These are phyloP conservation scores for Alosa alosa DNA, from an alignment of 2,113 vertebrate genomes.

Conservation along the genomic window DNA sequence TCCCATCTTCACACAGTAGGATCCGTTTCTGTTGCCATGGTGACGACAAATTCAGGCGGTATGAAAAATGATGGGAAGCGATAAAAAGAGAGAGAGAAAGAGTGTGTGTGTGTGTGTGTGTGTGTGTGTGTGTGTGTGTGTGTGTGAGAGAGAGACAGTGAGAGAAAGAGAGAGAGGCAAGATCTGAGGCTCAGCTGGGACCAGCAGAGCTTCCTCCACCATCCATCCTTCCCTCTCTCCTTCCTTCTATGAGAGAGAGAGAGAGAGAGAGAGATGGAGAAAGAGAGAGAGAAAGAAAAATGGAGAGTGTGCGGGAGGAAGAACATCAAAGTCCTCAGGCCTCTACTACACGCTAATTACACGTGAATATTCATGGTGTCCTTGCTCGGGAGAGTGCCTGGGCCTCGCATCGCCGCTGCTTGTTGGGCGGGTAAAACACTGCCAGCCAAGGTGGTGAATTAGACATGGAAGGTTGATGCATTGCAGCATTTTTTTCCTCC, in stretches of 20 bases:
- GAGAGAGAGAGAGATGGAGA: background rate
- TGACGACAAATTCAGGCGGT: slow-evolving; percentile 41
- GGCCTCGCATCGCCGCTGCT: background rate
- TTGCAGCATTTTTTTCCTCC: slow-evolving; percentile 62
- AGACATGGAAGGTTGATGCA: slow-evolving; percentile 72
- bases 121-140: background rate
- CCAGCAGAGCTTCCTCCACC: slow-evolving; percentile 31
- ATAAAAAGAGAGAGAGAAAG: slow-evolving; percentile 32
- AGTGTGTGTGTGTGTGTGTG: background rate
- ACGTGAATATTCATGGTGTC: slow-evolving; percentile 64
- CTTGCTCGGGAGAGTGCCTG: slow-evolving; percentile 33
- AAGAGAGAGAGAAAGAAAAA: slow-evolving; percentile 10
- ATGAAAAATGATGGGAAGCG: slow-evolving; percentile 43
- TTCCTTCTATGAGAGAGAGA: background rate
- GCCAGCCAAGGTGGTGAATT: slow-evolving; percentile 55
- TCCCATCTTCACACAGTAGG: slow-evolving; percentile 30
- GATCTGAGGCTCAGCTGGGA: slow-evolving; percentile 37
- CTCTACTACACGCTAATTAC: slow-evolving; percentile 58
- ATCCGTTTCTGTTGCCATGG: slow-evolving; percentile 55
- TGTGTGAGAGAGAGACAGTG: background rate
- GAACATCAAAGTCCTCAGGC: slow-evolving; percentile 63
- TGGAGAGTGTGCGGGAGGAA: slow-evolving; percentile 16
- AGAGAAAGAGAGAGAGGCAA: background rate
- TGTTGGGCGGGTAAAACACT: slow-evolving; percentile 6
- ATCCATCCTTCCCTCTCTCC: slow-evolving; percentile 18